A percentile compares a stretch with the other conserved stretches of the same genome.
Evolutionary conservation across 2,797 vertebrate species (phyloP).

Genomic region (Myotis planiceps): DNA sequence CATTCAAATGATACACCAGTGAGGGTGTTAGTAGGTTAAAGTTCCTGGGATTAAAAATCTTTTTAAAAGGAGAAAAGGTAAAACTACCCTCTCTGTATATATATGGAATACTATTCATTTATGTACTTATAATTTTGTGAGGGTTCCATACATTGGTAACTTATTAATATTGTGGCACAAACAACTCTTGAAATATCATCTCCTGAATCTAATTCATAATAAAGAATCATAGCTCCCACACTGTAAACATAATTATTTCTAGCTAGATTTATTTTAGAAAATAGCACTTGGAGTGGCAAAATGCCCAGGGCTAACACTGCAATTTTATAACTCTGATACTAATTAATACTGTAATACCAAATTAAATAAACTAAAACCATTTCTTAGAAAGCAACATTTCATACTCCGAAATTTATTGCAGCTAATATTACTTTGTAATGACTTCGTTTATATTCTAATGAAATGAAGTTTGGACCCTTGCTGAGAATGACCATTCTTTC

Average conservation of each 20-base stretch:
- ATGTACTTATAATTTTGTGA: background rate
- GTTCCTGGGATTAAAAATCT: background rate
- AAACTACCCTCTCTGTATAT: background rate
- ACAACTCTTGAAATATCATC: conserved; percentile 30
- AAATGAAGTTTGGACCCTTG: conserved; percentile 6
- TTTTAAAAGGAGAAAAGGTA: background rate
- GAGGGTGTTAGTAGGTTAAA: background rate
- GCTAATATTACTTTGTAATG: conserved; percentile 48
- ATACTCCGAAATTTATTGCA: conserved; percentile 23
- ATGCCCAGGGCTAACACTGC: conserved; percentile 42
- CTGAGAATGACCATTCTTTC: conserved; percentile 34
- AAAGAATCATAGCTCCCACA: conserved; percentile 16
- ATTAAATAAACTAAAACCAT: conserved; percentile 71
- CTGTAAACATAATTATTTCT: conserved; percentile 56
- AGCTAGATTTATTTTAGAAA: conserved; percentile 63
- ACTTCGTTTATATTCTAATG: conserved; percentile 24
- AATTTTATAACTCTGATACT: conserved; percentile 51
- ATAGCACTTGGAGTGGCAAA: conserved; percentile 58
- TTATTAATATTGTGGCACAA: background rate
- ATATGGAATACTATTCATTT: background rate
- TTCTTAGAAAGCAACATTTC: conserved; percentile 61
- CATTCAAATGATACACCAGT: fast-evolving
- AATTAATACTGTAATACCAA: conserved; percentile 68
- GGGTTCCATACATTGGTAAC: background rate
- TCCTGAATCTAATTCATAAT: conserved; percentile 43